Conservation (phyloP, 64 coral and sea anemone genomes). For the Porites lutea region DNA sequence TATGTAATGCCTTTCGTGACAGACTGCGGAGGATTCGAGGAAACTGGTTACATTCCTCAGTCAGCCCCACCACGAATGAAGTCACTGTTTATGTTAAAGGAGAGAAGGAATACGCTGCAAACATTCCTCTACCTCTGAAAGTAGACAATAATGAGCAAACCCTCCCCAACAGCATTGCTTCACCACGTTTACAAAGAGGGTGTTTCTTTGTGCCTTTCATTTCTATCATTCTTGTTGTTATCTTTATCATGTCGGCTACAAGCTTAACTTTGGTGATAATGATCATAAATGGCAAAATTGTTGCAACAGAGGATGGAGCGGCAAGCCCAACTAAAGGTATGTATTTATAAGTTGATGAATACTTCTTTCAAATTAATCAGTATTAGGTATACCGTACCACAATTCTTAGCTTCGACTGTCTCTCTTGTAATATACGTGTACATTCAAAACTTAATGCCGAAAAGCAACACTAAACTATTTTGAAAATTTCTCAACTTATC, state of each 20-base stretch:
- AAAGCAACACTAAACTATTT: too few species aligned
- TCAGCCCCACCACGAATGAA: too few species aligned
- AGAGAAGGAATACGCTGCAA: background rate
- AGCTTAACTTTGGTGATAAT: background rate
- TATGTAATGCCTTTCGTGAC: too few species aligned
- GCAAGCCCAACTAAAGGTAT: background rate
- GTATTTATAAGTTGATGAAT: background rate
- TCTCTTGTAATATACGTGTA: too few species aligned
- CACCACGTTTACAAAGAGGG: background rate
- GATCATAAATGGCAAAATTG: background rate
- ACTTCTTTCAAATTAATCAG: background rate
- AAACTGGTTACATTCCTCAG: too few species aligned
- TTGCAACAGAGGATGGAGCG: background rate
- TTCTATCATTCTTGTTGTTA: background rate
- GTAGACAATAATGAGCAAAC: background rate
- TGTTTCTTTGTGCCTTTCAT: background rate
- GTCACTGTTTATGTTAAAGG: background rate
- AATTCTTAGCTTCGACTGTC: too few species aligned
- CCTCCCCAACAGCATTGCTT: background rate
- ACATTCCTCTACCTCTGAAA: background rate
- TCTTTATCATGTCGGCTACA: constrained; percentile 8
- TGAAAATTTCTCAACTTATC: too few species aligned
- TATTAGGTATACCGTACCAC: too few species aligned
- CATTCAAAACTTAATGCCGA: too few species aligned
- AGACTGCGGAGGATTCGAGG: too few species aligned